Base-by-base conservation (phyloP, 1,140 invertebrate genomes). In the Neoseiulus cucumeris region DNA sequence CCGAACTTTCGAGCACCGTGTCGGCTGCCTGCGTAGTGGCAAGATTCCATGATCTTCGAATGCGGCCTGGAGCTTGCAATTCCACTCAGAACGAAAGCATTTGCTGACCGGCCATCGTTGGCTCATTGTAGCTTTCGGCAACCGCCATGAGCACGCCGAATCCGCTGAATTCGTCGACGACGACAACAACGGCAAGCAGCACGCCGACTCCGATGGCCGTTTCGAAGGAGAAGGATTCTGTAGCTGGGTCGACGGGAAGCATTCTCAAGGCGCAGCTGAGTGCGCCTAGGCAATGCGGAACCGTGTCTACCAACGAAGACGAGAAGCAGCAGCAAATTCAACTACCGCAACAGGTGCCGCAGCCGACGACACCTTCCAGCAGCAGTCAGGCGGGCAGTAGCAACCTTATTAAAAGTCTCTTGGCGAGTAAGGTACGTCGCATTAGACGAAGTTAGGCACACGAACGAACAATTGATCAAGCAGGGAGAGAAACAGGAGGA, bases 401-500 rank as follows among this genome's bases (percentile, higher is more conserved):
- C 71, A 86, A 85, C 66, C 79, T 89, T 70, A 88, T 90, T 72
- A 89, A 89, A 78, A 87, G 83, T 77, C 80, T 90, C 65, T 76
- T 90, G 75, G 87, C 87, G 69, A 88, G 83, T 75, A 90, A 89
- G 80, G 84, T 90, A 41, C 64, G 70, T 59, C 51, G 51, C 51
- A 17, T 29, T 25, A 59, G n/a, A 39, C 33, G 9, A 9, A 39
- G 9, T 39, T 39, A 39, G 69, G 66, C 80, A 79, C 81, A 75
- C 80, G 80, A 79, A 80, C 81, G 80, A n/a, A n/a, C n/a, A n/a
- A n/a, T n/a, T n/a, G n/a, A 70, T 79, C 78, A 75, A 76, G 71
- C 67, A 66, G 66, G 59, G 51, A 6, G 33, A 6, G 33, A 39
- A 9, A 39, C 33, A 9, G n/a, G n/a, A n/a, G n/a, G n/a, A n/a